Evolutionary conservation across 2,797 vertebrate genomes (phyloP), one percentile per base, ranked within the genome.

Genomic region (Varecia variegata): DNA sequence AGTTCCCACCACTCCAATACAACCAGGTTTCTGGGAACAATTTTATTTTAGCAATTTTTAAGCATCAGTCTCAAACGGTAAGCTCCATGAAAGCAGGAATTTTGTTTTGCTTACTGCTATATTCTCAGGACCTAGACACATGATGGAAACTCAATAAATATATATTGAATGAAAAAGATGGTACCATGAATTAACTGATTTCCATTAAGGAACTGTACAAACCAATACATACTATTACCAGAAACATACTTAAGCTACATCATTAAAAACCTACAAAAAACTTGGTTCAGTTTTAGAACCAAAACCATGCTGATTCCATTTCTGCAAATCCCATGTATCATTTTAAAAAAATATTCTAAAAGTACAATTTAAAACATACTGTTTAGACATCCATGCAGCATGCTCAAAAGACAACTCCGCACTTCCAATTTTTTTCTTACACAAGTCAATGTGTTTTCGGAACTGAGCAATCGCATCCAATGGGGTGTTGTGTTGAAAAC

Each of bases 401-500:
- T 99, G 99, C 94, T 99, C 99, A 93, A 99, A 99, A 76, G 99
- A 99, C 96, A 99, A 98, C 80, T 99, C 99, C 0, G 99, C 99
- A 23, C 99, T 99, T 97, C 99, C 99, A 4, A 99, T 99, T 99
- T 99, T 99, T 98, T 99, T 99, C 98, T 99, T 99, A 96, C 99
- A 99, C 92, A 99, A 98, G 97, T 99, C 99, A 17, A 99, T 99
- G 97, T 99, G 99, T 94, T 99, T 99, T 96, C 99, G 99, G 98
- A 99, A 99, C 98, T 99, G 99, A 80, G 99, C 99, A 50, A 99
- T 99, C 32, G 99, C 99, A 97, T 99, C 99, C 88, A 99, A 92
- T 0, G 99, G 99, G n/a, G 99, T 99, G 97, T 99, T 99, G 88
- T 99, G 99, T 90, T 99, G 99, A 98, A 99, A 99, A 98, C 99